Percentiles rank a stretch among this genome's conserved stretches.
phyloP scores from a whole-genome alignment of 1,140 invertebrate genomes.

The Melipona quadrifasciata region DNA sequence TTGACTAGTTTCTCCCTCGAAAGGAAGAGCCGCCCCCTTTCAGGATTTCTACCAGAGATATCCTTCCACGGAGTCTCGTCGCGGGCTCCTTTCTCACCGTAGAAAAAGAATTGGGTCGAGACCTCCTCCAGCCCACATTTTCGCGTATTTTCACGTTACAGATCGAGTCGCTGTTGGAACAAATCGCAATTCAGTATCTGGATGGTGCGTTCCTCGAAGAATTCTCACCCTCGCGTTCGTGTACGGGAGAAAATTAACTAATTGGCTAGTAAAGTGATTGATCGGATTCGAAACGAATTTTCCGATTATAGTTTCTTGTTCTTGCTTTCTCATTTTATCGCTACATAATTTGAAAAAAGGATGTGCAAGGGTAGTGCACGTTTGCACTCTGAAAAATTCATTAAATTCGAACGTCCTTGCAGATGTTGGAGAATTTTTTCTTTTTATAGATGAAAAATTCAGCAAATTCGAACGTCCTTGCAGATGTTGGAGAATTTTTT shows the following conservation, averaged over 20 bases:
- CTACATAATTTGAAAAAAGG: too few relatives aligned
- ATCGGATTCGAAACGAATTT: too few relatives aligned
- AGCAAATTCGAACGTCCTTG: too few relatives aligned
- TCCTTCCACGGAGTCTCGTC: neutral
- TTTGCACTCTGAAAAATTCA: too few relatives aligned
- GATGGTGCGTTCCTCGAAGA: neutral
- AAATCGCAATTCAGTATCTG: neutral
- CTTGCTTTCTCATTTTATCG: too few relatives aligned
- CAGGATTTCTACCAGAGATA: constrained; percentile 30
- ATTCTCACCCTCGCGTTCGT: neutral
- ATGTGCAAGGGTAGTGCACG: too few relatives aligned
- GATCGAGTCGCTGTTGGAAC: neutral
- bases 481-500: too few relatives aligned
- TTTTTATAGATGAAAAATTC: too few relatives aligned
- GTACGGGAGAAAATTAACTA: constrained; percentile 1
- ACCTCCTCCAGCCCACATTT: neutral
- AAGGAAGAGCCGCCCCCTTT: constrained; percentile 1
- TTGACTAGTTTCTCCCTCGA: neutral
- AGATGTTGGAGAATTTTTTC: too few relatives aligned
- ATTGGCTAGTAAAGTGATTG: too few relatives aligned
- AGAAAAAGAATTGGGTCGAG: constrained; percentile 37
- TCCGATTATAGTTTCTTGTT: too few relatives aligned
- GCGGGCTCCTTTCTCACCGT: constrained; percentile 8
- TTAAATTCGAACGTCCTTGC: too few relatives aligned
- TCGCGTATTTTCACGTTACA: neutral